Conservation (phyloP, 2,888 invertebrate species). For the Mesorhabditis belari region DNA sequence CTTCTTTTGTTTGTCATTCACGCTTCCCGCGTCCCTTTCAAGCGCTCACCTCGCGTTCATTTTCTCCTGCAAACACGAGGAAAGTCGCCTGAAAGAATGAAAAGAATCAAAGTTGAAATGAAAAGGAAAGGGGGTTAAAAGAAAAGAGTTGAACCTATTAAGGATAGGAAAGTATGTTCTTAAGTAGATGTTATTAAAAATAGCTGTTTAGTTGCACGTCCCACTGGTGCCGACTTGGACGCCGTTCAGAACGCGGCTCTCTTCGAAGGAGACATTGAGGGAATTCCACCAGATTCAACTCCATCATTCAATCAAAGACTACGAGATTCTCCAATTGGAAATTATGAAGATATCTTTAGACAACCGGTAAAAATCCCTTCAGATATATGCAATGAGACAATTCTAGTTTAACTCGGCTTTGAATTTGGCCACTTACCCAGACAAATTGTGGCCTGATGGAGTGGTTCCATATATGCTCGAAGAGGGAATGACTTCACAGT, state of each 20-base stretch:
- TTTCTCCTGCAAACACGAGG: neutral
- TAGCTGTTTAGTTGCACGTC: slow-evolving; percentile 27
- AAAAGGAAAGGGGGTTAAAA: neutral
- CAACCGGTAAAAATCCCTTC: slow-evolving; percentile 33
- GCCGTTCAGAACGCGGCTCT: slow-evolving; percentile 47
- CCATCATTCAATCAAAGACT: slow-evolving; percentile 20
- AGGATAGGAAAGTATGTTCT: neutral
- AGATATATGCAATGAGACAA: neutral
- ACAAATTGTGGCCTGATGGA: slow-evolving; percentile 50
- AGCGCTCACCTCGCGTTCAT: neutral
- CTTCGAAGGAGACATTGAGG: slow-evolving; percentile 64
- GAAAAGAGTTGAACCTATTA: neutral
- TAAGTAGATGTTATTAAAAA: neutral
- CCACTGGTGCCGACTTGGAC: slow-evolving; percentile 41
- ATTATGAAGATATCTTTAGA: slow-evolving; percentile 30
- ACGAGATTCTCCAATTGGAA: slow-evolving; percentile 26
- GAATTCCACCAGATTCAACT: slow-evolving; percentile 29
- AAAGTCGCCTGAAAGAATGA: neutral
- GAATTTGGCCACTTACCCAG: slow-evolving; percentile 51
- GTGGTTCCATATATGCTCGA: slow-evolving; percentile 51
- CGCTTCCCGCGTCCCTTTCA: neutral
- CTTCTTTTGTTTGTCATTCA: neutral
- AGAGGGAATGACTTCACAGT: slow-evolving; percentile 50
- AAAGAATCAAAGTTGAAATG: too few species aligned
- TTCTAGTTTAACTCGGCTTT: slow-evolving; percentile 51